phyloP scores from a whole-genome alignment of 2,888 invertebrate species.

The Drosophila infuscata region DNA sequence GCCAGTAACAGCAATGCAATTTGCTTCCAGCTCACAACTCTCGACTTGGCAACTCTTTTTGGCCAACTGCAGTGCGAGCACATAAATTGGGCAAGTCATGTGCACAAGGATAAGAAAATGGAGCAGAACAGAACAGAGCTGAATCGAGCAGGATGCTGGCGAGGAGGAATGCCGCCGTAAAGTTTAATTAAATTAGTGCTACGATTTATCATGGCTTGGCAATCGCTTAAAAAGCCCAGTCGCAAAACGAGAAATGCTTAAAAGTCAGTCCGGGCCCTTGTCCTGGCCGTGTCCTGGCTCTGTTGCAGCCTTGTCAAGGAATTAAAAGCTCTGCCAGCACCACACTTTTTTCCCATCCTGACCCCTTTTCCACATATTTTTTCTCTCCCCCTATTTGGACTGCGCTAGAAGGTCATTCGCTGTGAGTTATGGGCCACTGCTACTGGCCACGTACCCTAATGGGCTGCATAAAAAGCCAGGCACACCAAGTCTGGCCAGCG shows the following conservation, averaged over 20 bases:
- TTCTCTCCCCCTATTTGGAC: conserved; percentile 15
- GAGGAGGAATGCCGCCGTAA: conserved; percentile 52
- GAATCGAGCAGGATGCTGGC: neutral
- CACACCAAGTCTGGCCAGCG: conserved; percentile 20
- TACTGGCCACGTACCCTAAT: conserved; percentile 70
- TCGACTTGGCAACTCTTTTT: conserved; percentile 20
- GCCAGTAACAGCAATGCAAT: conserved; percentile 5
- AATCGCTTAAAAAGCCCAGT: conserved; percentile 76
- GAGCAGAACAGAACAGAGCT: neutral
- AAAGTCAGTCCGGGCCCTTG: conserved; percentile 44
- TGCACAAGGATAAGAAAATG: conserved; percentile 60
- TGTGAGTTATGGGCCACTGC: conserved; percentile 67
- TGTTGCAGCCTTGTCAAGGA: conserved; percentile 70
- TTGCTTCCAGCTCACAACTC: conserved; percentile 24
- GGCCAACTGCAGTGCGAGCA: conserved; percentile 31
- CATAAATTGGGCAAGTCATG: conserved; percentile 67
- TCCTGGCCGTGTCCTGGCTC: conserved; percentile 27
- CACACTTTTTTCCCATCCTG: conserved; percentile 20
- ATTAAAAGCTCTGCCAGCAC: conserved; percentile 71
- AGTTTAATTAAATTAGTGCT: conserved; percentile 79
- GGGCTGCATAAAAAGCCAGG: conserved; percentile 58
- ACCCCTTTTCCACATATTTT: conserved; percentile 10
- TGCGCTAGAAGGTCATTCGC: conserved; percentile 70
- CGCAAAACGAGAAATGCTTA: conserved; percentile 65
- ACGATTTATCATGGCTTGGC: conserved; percentile 76